A percentile compares a stretch with the other conserved stretches of the same genome.
These are phyloP conservation scores for Macquaria australasica DNA, from an alignment of 2,113 vertebrate species.

Conservation along the genomic window DNA sequence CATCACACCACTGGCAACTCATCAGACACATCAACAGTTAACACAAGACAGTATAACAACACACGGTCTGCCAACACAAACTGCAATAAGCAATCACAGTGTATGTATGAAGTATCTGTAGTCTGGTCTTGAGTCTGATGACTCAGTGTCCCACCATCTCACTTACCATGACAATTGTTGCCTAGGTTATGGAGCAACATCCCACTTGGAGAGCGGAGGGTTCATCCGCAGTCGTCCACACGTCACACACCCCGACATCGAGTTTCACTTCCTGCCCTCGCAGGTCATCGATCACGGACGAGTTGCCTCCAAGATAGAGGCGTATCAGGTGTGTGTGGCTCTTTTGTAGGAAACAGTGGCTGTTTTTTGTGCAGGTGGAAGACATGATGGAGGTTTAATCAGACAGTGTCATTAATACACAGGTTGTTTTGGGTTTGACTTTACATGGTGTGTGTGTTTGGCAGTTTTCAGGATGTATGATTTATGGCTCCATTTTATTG, in stretches of 20 bases:
- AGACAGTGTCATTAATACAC: not conserved
- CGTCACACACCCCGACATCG: constrained; percentile 92
- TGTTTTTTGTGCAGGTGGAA: not conserved
- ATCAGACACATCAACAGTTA: not conserved
- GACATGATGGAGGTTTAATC: not conserved
- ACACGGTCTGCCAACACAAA: not conserved
- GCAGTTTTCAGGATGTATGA: not conserved
- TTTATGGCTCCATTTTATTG: not conserved
- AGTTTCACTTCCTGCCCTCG: constrained; percentile 97
- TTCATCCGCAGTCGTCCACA: constrained; percentile 92
- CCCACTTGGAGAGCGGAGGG: constrained; percentile 95
- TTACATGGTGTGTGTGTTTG: not conserved
- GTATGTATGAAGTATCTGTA: not conserved
- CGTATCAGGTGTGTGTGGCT: constrained; percentile 91
- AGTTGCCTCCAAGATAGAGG: constrained; percentile 87
- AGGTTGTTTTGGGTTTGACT: not conserved
- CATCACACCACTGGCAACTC: not conserved
- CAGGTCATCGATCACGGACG: constrained; percentile 97
- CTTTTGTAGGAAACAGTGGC: not conserved
- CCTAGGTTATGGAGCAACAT: constrained; percentile 91
- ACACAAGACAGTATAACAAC: not conserved
- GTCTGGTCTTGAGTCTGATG: not conserved
- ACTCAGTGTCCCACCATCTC: not conserved
- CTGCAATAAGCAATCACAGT: not conserved
- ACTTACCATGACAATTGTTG: not conserved